Evolutionary conservation across 2,797 vertebrate genomes (phyloP).

Genomic region (Gadopsis bispinosus): DNA sequence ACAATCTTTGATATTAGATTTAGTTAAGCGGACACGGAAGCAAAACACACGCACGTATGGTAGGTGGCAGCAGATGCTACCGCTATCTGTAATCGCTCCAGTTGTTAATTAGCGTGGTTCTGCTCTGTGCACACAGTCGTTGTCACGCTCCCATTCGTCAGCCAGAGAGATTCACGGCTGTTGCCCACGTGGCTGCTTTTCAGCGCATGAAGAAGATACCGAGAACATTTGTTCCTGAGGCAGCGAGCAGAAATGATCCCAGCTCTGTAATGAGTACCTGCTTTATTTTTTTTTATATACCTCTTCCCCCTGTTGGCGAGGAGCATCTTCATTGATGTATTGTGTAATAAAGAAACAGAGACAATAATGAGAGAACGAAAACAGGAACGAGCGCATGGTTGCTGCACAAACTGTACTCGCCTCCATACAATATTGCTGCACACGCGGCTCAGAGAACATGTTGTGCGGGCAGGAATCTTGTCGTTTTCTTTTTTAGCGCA

Average conservation of each 20-base stretch:
- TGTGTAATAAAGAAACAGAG: background rate
- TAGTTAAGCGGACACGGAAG: background rate
- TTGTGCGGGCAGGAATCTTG: background rate
- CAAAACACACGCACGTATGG: background rate
- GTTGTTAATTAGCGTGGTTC: constrained; percentile 34
- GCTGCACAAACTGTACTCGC: background rate
- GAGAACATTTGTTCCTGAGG: constrained; percentile 19
- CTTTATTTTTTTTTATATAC: background rate
- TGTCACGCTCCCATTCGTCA: constrained; percentile 16
- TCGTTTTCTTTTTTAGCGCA: background rate
- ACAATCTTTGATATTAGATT: background rate
- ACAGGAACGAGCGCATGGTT: background rate
- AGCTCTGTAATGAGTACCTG: constrained; percentile 37
- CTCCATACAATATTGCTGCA: background rate
- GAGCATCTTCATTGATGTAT: background rate
- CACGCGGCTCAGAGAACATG: background rate
- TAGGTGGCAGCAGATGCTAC: background rate
- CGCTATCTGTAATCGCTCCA: constrained; percentile 5
- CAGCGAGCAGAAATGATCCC: constrained; percentile 21
- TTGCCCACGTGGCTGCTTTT: constrained; percentile 8
- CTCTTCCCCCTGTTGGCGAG: background rate
- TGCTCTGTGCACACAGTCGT: constrained; percentile 6
- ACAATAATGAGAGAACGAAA: background rate
- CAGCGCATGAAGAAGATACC: background rate
- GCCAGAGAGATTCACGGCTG: constrained; percentile 16